phyloP scores from a whole-genome alignment of 2,797 vertebrate genomes.

The Muraenolepis orangiensis region DNA sequence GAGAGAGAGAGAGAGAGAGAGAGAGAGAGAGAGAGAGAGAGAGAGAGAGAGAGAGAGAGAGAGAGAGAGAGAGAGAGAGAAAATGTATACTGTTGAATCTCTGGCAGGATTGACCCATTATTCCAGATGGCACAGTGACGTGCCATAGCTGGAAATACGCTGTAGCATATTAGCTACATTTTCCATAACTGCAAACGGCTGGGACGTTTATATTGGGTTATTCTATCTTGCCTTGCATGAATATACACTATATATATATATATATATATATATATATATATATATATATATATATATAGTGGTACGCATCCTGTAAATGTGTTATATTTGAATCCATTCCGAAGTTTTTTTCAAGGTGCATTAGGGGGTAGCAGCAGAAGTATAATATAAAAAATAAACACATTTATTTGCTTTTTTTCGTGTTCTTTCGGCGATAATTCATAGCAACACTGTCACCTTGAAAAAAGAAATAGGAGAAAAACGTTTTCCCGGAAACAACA shows the following conservation, averaged over 20 bases:
- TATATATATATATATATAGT: not conserved
- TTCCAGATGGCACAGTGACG: not conserved
- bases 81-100: not conserved
- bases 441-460: not conserved
- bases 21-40: slow-evolving; percentile 7
- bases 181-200: not conserved
- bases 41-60: not conserved
- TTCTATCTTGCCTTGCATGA: not conserved
- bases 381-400: not conserved
- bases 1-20: slow-evolving; percentile 13
- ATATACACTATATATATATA: not conserved
- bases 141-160: not conserved
- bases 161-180: not conserved
- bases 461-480: not conserved
- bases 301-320: not conserved
- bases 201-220: not conserved
- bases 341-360: not conserved
- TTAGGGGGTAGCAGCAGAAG: not conserved
- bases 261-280: not conserved
- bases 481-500: not conserved
- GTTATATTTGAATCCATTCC: not conserved
- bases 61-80: slow-evolving; percentile 7
- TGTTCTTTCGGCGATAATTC: not conserved
- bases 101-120: not conserved
- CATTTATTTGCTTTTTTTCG: not conserved